Evolutionary conservation across 2,888 invertebrate genomes (phyloP).

Genomic region (Eupsilia transversa): DNA sequence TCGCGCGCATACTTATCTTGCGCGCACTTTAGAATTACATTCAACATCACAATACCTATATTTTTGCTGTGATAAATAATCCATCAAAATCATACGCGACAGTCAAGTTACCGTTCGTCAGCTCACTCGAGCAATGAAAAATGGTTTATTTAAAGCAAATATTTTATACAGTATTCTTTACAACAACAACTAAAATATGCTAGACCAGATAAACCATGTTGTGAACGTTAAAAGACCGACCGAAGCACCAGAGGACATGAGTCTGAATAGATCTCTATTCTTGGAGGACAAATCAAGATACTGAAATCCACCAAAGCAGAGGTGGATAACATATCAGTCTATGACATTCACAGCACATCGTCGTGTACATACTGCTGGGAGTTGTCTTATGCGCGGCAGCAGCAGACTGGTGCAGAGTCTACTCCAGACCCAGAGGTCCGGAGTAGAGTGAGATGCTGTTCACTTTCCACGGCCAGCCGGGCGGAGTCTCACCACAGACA

Average conservation of each 20-base stretch:
- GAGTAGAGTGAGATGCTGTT: neutral
- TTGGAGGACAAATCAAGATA: slow-evolving; percentile 3
- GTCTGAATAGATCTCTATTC: neutral
- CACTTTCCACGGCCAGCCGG: neutral
- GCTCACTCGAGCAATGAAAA: neutral
- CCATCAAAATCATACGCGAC: too few relatives aligned
- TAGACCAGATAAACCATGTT: slow-evolving; percentile 3
- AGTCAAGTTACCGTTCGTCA: neutral
- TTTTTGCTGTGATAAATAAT: too few relatives aligned
- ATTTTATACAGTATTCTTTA: neutral
- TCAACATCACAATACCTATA: too few relatives aligned
- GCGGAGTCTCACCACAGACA: neutral
- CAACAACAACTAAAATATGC: too few relatives aligned
- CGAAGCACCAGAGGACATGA: neutral
- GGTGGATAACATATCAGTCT: neutral
- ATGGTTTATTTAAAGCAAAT: neutral
- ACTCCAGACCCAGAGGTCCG: too few relatives aligned
- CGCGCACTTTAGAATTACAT: too few relatives aligned
- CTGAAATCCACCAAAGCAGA: slow-evolving; percentile 16
- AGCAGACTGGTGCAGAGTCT: too few relatives aligned
- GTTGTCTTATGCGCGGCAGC: neutral
- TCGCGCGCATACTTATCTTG: too few relatives aligned
- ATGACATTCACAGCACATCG: neutral
- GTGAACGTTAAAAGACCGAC: neutral
- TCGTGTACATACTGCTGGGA: neutral